These are phyloP conservation scores for Cryptotermes secundus DNA, from an alignment of 1,140 invertebrate genomes.

Conservation along the genomic window DNA sequence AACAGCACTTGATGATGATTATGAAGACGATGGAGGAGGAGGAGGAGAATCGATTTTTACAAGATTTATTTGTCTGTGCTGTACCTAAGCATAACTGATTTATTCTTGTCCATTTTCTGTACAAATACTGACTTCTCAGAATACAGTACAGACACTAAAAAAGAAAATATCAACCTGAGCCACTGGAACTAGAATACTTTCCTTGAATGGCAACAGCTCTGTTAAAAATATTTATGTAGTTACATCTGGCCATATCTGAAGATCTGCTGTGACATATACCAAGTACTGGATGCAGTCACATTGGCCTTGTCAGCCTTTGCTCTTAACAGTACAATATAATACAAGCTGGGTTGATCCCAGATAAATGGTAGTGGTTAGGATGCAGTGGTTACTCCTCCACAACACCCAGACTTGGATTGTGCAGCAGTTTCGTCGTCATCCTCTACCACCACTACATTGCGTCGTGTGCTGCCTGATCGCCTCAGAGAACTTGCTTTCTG, in stretches of 20 bases:
- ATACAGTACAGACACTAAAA: not conserved
- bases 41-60: not conserved
- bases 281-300: not conserved
- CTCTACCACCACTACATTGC: slow-evolving; percentile 62
- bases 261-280: not conserved
- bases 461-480: slow-evolving; percentile 52
- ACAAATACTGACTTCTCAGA: not conserved
- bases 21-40: too few species aligned
- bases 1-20: too few species aligned
- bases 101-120: not conserved
- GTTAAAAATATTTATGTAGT: not conserved
- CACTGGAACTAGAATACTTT: not conserved
- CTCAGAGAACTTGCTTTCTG: slow-evolving; percentile 50
- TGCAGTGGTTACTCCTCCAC: slow-evolving; percentile 12
- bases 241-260: slow-evolving; percentile 12
- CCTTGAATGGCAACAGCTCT: not conserved
- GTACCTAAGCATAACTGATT: not conserved
- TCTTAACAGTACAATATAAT: not conserved
- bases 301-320: not conserved
- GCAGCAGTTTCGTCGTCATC: slow-evolving; percentile 49
- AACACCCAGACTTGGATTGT: slow-evolving; percentile 32
- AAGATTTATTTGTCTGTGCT: not conserved
- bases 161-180: not conserved
- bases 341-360: slow-evolving; percentile 6
- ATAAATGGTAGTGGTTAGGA: slow-evolving; percentile 22